These are phyloP conservation scores for Hoplostethus mediterraneus DNA, from an alignment of 2,797 vertebrate species.

Conservation along the genomic window DNA sequence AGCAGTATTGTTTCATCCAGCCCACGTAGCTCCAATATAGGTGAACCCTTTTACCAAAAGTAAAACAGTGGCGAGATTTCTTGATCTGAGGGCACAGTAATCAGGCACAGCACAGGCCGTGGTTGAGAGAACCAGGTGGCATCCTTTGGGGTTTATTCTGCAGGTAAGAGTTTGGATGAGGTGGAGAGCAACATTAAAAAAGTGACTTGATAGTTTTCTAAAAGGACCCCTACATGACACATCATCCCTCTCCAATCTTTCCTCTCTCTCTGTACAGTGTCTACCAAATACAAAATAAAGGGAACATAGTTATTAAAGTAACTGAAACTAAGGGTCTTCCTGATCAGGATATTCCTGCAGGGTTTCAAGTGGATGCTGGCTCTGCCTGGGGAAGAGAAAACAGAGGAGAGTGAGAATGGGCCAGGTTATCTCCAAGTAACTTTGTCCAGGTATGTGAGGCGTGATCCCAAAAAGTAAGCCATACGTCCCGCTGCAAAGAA, in stretches of 20 bases:
- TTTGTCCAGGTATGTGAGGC: constrained; percentile 15
- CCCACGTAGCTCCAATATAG: neutral
- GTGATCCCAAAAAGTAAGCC: constrained; percentile 20
- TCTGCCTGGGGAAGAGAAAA: constrained; percentile 27
- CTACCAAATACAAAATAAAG: too few species aligned
- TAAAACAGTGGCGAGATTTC: neutral
- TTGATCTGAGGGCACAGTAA: neutral
- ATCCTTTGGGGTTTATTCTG: neutral
- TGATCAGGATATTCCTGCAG: constrained; percentile 28
- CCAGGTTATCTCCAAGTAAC: constrained; percentile 27
- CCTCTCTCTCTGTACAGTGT: constrained; percentile 25
- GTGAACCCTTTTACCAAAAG: neutral
- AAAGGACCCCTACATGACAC: neutral
- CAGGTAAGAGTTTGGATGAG: neutral
- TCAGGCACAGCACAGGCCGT: neutral
- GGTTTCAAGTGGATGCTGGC: constrained; percentile 31
- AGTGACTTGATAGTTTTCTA: neutral
- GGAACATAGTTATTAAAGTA: constrained; percentile 3
- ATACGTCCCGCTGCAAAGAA: neutral
- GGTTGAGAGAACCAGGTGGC: neutral
- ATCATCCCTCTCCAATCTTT: constrained; percentile 12
- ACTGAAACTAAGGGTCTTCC: constrained; percentile 36
- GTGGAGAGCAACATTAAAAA: neutral
- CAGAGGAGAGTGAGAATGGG: constrained; percentile 6
- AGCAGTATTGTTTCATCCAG: constrained; percentile 1